Evolutionary conservation across 2,888 invertebrate genomes (phyloP), one percentile per base, ranked within the genome.

Genomic region (Zaprionus lineosus): DNA sequence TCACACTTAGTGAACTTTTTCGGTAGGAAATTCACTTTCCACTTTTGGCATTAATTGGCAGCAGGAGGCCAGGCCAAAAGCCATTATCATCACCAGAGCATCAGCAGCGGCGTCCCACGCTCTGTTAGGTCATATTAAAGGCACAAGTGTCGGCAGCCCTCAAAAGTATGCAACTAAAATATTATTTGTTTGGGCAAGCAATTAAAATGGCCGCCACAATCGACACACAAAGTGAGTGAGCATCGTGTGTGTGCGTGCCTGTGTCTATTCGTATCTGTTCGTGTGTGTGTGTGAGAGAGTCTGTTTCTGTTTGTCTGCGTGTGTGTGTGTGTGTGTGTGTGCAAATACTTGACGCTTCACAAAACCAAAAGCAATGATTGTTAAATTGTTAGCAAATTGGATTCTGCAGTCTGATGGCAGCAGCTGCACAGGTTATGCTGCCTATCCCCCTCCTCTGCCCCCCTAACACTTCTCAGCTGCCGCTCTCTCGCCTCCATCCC

Each of bases 341-440:
- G 26, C 29, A 28, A 28, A 39, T 44, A 66, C 50, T 72, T 73
- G 70, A 76, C 70, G 81, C 56, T 56, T 55, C 48, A 40, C 28
- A 56, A 34, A n/a, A 60, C 66, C 70, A 56, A 34, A 47, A 68
- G 83, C 81, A 83, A 83, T 81, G 79, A 83, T 83, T 82, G 84
- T 79, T 82, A 85, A 83, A 83, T 75, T 85, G 81, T 67, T 83
- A 60, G 70, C 66, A 81, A 85, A 81, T 81, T 85, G 81, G 75
- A 83, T 83, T 79, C 69, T 51, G 52, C 73, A 61, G 60, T 39
- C 64, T 47, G 50, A 59, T 47, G 47, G 53, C 41, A 24, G 37
- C 53, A 52, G 60, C 51, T 56, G 56, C 52, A 57, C 67, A 53
- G 69, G 68, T 68, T 64, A 43, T 18, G 39, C 29, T 31, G 19